Percentiles rank a stretch among this genome's conserved stretches.
Evolutionary conservation across 2,888 invertebrate species (phyloP).

Genomic region (Lagria hirta): DNA sequence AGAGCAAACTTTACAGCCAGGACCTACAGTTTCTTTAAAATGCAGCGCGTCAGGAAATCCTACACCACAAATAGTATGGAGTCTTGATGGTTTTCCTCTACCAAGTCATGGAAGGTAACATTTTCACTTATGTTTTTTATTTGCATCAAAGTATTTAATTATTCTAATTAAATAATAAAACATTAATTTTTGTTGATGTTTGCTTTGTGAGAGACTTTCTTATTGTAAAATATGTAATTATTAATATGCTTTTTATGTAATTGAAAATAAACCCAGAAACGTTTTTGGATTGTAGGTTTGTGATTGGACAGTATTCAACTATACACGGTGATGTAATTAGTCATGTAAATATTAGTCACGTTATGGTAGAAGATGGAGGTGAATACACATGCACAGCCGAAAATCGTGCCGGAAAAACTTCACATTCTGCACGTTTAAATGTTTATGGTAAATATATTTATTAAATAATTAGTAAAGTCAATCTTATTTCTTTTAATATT

Average conservation of each 20-base stretch:
- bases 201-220: too few species aligned
- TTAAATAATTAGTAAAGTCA: constrained; percentile 1
- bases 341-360: constrained; percentile 79
- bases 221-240: too few species aligned
- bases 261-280: too few species aligned
- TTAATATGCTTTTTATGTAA: too few species aligned
- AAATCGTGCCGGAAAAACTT: constrained; percentile 72
- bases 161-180: too few species aligned
- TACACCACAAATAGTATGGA: constrained; percentile 76
- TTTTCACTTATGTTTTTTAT: constrained; percentile 4
- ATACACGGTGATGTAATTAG: constrained; percentile 80
- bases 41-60: constrained; percentile 78
- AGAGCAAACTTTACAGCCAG: constrained; percentile 76
- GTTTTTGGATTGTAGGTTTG: too few species aligned
- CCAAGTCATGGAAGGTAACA: constrained; percentile 59
- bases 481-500: background rate
- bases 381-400: constrained; percentile 76
- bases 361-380: constrained; percentile 78
- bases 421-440: constrained; percentile 75
- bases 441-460: constrained; percentile 74
- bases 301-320: constrained; percentile 75
- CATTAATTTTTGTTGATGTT: too few species aligned
- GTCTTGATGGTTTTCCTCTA: constrained; percentile 70
- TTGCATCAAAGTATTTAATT: background rate
- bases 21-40: constrained; percentile 75